Evolutionary conservation across 1,140 invertebrate genomes (phyloP).

Genomic region (Sminthurinus signatus): DNA sequence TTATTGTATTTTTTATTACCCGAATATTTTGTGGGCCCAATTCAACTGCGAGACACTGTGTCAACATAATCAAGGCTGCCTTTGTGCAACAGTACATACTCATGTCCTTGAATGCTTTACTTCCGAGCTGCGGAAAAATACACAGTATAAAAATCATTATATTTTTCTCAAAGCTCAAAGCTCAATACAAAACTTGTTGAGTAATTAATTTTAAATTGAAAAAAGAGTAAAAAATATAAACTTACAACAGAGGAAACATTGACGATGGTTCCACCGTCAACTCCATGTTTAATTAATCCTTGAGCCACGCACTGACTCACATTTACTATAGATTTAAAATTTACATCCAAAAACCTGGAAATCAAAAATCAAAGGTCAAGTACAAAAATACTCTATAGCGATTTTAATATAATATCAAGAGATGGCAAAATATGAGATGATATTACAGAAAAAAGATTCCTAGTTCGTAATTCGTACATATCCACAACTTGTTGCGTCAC

Average conservation of each 20-base stretch:
- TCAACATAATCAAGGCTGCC: conserved; percentile 47
- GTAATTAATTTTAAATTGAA: no score
- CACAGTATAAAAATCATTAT: no score
- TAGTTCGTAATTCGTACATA: not conserved
- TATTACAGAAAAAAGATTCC: no score
- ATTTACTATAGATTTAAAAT: conserved; percentile 18
- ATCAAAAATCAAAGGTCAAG: no score
- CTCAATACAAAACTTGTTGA: no score
- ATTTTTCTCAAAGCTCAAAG: no score
- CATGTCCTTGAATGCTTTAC: not conserved
- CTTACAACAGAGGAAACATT: conserved; percentile 5
- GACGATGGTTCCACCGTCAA: conserved; percentile 16
- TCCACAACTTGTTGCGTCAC: conserved; percentile 62
- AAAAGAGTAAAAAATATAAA: no score
- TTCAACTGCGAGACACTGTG: conserved; percentile 46
- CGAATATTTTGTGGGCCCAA: conserved; percentile 46
- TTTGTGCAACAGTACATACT: conserved; percentile 21
- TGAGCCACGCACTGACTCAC: conserved; percentile 6
- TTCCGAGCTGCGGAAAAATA: not conserved
- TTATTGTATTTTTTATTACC: no score
- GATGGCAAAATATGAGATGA: no score
- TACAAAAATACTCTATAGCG: no score
- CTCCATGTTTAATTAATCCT: conserved; percentile 9
- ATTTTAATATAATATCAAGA: no score
- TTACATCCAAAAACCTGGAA: conserved; percentile 3